These are phyloP conservation scores for Scophthalmus maximus DNA, from an alignment of 2,113 vertebrate species.

Conservation along the genomic window DNA sequence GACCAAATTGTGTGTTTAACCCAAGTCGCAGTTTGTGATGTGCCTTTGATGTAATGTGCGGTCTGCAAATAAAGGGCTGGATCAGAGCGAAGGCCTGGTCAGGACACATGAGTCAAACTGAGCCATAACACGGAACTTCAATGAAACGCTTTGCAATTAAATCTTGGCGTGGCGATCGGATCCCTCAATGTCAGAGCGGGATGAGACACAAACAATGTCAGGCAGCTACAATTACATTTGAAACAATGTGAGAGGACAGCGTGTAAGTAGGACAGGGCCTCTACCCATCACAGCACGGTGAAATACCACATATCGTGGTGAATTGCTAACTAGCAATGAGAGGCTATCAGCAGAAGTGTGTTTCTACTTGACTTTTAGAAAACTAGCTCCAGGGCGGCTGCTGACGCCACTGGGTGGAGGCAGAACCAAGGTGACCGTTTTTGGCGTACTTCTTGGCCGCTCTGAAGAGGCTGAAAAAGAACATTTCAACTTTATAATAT, in stretches of 20 bases:
- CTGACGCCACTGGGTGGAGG: conserved; percentile 18
- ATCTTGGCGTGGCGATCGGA: neutral
- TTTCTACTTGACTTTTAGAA: neutral
- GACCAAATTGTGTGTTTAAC: conserved; percentile 47
- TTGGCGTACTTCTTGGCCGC: neutral
- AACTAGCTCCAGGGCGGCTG: neutral
- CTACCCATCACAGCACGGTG: conserved; percentile 25
- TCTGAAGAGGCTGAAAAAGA: conserved; percentile 4
- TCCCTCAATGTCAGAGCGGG: neutral
- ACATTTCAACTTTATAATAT: no score
- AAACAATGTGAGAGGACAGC: conserved; percentile 35
- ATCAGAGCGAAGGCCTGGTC: conserved; percentile 14
- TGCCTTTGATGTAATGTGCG: conserved; percentile 53
- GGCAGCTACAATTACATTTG: conserved; percentile 2
- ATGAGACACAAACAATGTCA: neutral
- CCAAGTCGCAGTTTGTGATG: conserved; percentile 30
- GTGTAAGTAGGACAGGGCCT: conserved; percentile 14
- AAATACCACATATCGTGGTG: conserved; percentile 58
- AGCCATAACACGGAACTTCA: neutral
- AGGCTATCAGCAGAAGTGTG: conserved; percentile 31
- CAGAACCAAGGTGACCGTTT: neutral
- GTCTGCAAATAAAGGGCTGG: conserved; percentile 32
- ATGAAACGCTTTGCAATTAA: conserved; percentile 1
- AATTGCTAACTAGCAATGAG: conserved; percentile 21
- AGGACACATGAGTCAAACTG: conserved; percentile 20